Evolutionary conservation across 2,113 vertebrate species (phyloP), one percentile per base, ranked within the genome.

Genomic region (Ciconia maguari): DNA sequence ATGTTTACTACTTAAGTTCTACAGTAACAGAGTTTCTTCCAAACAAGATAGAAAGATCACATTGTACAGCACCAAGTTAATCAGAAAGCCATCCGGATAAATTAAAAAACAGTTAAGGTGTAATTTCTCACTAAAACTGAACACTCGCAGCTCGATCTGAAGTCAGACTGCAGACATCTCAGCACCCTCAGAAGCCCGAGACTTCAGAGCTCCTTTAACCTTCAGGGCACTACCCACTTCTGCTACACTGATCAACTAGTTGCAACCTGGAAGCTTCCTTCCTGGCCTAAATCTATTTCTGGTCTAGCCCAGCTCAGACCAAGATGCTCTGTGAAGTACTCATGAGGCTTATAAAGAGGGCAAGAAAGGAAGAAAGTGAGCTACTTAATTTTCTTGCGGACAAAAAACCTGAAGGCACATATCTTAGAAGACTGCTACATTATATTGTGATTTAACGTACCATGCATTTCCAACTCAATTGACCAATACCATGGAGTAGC

Each of bases 301-400:
- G 55, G 7, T 36, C 46, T 82, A 79, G 48, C 12, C 90, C 69
- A 41, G 57, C 49, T 26, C 42, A 58, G 64, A 48, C 30, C 34
- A 54, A 48, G 51, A 29, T 51, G 32, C 49, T 61, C 41, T 18
- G 20, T 30, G 29, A 78, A 75, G 22, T 11, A 71, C 11, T 80
- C 44, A 38, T 20, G 6, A 83, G 32, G 42, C 17, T 87, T 55
- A 12, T 4, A 49, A 80, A 32, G 25, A 51, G 13, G 12, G 9
- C 18, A 75, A n/a, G 0, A 34, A 25, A 57, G 6, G 30, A 74
- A 78, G 3, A 65, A 83, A 62, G 12, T 0, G 0, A 77, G 16
- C 6, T 5, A 55, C 6, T 71, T 38, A 2, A 38, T 26, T 60
- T 65, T 21, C 54, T 18, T 44, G 16, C 6, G 16, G 49, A 13